Evolutionary conservation across 2,888 invertebrate species (phyloP), one percentile per base, ranked within the genome.

Genomic region (Elysia crispata): DNA sequence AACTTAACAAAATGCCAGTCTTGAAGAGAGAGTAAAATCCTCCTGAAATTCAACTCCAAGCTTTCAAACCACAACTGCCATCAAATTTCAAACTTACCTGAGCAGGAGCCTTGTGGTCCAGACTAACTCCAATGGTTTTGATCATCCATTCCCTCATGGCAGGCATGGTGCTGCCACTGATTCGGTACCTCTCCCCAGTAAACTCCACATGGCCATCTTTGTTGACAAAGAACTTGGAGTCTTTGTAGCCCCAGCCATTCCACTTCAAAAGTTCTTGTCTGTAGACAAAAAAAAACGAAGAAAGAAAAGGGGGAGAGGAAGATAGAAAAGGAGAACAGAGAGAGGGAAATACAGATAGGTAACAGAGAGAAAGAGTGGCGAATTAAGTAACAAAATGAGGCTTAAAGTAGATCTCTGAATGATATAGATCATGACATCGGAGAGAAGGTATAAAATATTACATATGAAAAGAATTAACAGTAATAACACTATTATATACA

Each of bases 231-330:
- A 99, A 99, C 92, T 95, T 94, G 0, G 98, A 97, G 92, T 99
- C 98, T 85, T 95, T 96, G 94, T 98, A 99, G n/a, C 99, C 99
- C 99, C 99, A 99, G 30, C 99, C 99, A 93, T 98, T 98, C 99
- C 99, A 99, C 93, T 98, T 98, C 75, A 99, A 93, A 54, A 97
- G 92, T 77, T 97, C 96, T 93, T 98, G 97, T 89, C 98, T 98
- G 93, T 30, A 87, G 85, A 6, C 6, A 5, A 67, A 25, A 25
- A 18, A 41, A 41, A 41, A 41, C 11, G 3, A 6, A 41, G 41
- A 41, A 41, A 41, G 41, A 23, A 41, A 41, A 3, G 11, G 41
- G 41, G 41, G 41, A 41, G 41, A 41, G 41, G 41, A 11, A 41
- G 41, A 41, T 3, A 11, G 41, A 41, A 11, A 41, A 11, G 41